A percentile compares a stretch with the other conserved stretches of the same genome.
These are phyloP conservation scores for Pristionchus japonicus DNA, from an alignment of 2,888 invertebrate genomes.

Conservation along the genomic window DNA sequence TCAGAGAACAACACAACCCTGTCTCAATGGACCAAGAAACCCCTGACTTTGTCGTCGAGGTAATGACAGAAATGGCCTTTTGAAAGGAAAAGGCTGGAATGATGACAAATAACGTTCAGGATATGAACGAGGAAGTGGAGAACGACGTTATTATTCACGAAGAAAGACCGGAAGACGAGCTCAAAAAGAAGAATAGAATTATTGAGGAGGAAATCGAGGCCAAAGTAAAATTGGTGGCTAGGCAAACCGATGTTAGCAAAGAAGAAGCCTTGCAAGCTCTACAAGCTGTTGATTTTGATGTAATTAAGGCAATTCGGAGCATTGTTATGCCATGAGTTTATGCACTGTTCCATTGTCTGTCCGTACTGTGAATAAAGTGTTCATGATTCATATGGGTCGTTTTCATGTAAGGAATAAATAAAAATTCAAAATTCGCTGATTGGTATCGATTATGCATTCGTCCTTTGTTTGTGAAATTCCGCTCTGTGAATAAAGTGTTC, in stretches of 20 bases:
- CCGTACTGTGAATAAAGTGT: too few relatives aligned
- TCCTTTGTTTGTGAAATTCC: too few relatives aligned
- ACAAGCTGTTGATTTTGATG: neutral
- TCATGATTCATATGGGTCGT: too few relatives aligned
- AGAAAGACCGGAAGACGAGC: neutral
- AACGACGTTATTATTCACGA: neutral
- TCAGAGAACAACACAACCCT: too few relatives aligned
- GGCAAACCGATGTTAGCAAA: neutral
- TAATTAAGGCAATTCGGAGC: neutral
- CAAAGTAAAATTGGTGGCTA: neutral
- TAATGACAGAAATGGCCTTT: too few relatives aligned
- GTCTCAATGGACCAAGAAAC: too few relatives aligned
- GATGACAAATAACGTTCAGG: neutral
- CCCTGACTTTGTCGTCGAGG: too few relatives aligned
- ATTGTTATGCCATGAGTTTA: neutral
- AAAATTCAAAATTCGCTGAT: too few relatives aligned
- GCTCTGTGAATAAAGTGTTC: too few relatives aligned
- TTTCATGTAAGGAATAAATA: too few relatives aligned
- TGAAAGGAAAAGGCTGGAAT: too few relatives aligned
- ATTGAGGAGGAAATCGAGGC: neutral
- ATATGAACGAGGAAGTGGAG: neutral
- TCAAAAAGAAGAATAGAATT: neutral
- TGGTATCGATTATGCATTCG: too few relatives aligned
- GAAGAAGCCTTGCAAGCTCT: neutral
- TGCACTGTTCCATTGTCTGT: neutral